Evolutionary conservation across 2,797 vertebrate genomes (phyloP), one percentile per base, ranked within the genome.

Genomic region (Austrolebias charrua): DNA sequence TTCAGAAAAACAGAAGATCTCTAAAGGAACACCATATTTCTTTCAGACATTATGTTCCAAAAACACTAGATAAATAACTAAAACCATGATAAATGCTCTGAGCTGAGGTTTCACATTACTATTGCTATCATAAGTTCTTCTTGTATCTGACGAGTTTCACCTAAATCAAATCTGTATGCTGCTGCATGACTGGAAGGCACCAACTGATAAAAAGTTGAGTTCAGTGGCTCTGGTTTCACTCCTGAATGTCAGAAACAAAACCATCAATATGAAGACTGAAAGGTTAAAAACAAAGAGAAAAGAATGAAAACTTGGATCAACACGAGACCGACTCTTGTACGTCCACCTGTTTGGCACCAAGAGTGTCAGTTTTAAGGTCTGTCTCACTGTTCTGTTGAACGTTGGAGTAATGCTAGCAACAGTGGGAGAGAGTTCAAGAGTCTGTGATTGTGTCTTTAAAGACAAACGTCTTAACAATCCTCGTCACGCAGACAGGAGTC

Each of bases 201-300:
- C 71, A n/a, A 20, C 67, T 1, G 56, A 78, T 68, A 53, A 61
- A 73, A 69, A 64, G 38, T 2, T 12, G 31, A 47, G 71, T 82
- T 62, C 56, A 45, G 51, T 12, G 63, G 64, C 57, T 61, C 68
- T 31, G 63, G 69, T 60, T 79, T 49, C 68, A 73, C 75, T 89
- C 78, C 87, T 87, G 86, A 90, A 88, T 87, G 83, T 91, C 89
- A 92, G 88, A 79, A 89, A 82, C 83, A 61, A 14, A 81, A 71
- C 55, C 45, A 43, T 40, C 6, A 8, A 55, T 47, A 47, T 9
- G 28, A 71, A 55, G 50, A 63, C 53, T 35, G 33, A 35, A 35
- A 35, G 8, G 8, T n/a, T n/a, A n/a, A 33, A 33, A 33, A 33
- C 3, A 33, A 33, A 24, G 24, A 24, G 24, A 33, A 33, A 35